These are phyloP conservation scores for Peromyscus melanophrys DNA, from an alignment of 2,797 vertebrate genomes.

Conservation along the genomic window DNA sequence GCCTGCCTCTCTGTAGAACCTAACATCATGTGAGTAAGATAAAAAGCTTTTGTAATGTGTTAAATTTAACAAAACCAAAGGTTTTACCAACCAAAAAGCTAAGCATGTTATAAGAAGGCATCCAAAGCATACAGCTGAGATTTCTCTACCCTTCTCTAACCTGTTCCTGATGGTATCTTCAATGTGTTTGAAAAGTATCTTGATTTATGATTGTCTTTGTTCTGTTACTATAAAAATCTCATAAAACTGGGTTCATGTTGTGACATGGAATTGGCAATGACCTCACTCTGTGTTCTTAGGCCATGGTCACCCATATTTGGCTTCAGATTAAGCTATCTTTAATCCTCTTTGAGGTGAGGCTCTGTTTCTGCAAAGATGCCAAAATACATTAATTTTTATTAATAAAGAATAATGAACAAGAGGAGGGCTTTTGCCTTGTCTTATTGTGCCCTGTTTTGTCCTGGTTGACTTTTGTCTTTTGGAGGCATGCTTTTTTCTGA, in stretches of 20 bases:
- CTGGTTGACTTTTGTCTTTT: not conserved
- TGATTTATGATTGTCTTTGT: not conserved
- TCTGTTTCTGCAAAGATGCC: not conserved
- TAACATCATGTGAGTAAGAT: not conserved
- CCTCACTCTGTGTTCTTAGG: not conserved
- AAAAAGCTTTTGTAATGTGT: not conserved
- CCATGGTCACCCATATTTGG: not conserved
- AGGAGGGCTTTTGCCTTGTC: not conserved
- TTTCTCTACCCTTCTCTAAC: not conserved
- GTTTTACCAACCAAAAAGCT: not conserved
- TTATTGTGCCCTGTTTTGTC: not conserved
- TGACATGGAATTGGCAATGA: not conserved
- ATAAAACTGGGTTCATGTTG: not conserved
- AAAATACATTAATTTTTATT: not conserved
- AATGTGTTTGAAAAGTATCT: not conserved
- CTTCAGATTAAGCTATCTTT: not conserved
- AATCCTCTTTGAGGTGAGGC: not conserved
- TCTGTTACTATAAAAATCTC: not conserved
- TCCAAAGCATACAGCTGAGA: not conserved
- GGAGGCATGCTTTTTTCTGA: not conserved
- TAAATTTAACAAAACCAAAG: not conserved
- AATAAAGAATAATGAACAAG: too few species aligned
- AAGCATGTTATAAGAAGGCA: not conserved
- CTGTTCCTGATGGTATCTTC: not conserved
- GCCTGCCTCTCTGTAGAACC: not conserved